Evolutionary conservation across 1,140 invertebrate species (phyloP).

Genomic region (Neodiprion lecontei): DNA sequence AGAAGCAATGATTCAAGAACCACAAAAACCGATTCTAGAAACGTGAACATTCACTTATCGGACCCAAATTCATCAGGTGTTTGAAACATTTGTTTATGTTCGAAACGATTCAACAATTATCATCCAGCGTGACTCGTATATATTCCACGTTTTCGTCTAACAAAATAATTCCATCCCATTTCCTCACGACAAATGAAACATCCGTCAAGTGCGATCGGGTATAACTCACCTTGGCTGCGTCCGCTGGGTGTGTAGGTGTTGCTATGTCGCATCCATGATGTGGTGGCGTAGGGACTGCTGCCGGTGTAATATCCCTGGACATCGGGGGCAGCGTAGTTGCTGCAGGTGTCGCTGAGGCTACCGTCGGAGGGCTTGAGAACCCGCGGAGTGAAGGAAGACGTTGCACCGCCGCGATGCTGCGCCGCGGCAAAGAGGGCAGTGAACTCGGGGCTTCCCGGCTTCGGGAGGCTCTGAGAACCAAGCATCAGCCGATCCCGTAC

Average conservation of each 20-base stretch:
- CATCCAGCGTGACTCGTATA: background rate
- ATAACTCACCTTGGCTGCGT: conserved; percentile 48
- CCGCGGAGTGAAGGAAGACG: conserved; percentile 60
- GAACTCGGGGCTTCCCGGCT: conserved; percentile 74
- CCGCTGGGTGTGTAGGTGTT: conserved; percentile 65
- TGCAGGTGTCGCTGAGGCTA: conserved; percentile 76
- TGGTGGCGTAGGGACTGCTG: conserved; percentile 61
- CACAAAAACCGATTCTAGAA: background rate
- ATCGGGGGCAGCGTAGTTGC: conserved; percentile 66
- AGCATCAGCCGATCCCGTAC: conserved; percentile 80
- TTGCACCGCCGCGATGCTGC: conserved; percentile 50
- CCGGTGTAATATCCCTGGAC: conserved; percentile 59
- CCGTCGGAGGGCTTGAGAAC: conserved; percentile 68
- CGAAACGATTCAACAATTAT: background rate
- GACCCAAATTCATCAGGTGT: too few species aligned
- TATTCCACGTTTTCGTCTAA: too few species aligned
- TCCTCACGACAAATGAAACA: background rate
- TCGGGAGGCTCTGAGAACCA: conserved; percentile 81
- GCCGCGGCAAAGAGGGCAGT: conserved; percentile 64
- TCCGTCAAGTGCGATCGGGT: too few species aligned
- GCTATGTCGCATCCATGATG: conserved; percentile 67
- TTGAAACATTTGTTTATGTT: background rate
- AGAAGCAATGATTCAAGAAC: conserved; percentile 8
- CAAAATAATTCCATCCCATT: background rate
- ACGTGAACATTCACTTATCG: too few species aligned